Conservation (phyloP, 2,113 vertebrate genomes). For the Pachycephala philippinensis region DNA sequence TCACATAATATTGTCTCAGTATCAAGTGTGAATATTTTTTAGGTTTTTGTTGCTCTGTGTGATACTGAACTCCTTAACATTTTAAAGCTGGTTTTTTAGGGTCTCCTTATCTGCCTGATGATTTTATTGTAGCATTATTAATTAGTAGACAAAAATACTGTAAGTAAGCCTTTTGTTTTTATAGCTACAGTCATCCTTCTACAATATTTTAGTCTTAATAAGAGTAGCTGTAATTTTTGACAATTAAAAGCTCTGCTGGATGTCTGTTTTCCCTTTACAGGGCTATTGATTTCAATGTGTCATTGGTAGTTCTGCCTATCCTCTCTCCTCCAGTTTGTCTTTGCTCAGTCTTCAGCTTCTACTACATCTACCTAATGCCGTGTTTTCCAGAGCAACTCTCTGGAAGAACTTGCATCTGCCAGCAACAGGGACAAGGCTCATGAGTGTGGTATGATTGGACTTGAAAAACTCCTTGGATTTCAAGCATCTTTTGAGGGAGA, state of each 20-base stretch:
- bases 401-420: background rate
- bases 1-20: background rate
- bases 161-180: background rate
- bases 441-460: background rate
- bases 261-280: background rate
- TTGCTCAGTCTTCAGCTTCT: background rate
- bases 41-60: background rate
- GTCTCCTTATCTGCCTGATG: background rate
- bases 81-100: background rate
- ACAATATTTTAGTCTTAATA: background rate
- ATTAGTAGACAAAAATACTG: background rate
- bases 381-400: background rate
- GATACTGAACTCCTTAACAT: background rate
- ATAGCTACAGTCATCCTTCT: background rate
- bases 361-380: fast-evolving
- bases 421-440: background rate
- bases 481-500: background rate
- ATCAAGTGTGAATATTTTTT: background rate
- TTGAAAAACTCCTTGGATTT: background rate
- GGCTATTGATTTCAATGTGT: background rate
- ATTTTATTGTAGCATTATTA: background rate
- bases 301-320: background rate
- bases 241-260: background rate
- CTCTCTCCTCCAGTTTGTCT: background rate
- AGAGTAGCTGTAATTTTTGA: background rate